Percentiles rank a stretch among this genome's conserved stretches.
These are phyloP conservation scores for Miniopterus natalensis DNA, from an alignment of 2,113 vertebrate species.

Conservation along the genomic window DNA sequence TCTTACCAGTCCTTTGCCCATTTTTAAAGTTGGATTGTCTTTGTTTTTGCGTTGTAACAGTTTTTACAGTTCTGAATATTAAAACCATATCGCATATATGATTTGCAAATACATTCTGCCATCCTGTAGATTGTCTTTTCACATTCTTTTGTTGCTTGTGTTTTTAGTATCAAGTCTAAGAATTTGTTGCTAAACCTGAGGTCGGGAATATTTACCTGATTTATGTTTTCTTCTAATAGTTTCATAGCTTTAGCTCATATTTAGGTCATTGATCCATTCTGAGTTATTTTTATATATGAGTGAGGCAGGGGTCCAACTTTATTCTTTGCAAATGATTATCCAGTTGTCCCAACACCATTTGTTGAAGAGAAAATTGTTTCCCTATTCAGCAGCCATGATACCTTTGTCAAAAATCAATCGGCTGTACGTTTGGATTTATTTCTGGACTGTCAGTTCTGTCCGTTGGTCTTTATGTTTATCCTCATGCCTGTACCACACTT, in stretches of 20 bases:
- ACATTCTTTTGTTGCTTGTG: conserved; percentile 23
- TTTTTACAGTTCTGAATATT: neutral
- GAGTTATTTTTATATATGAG: neutral
- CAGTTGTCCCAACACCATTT: neutral
- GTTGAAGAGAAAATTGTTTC: neutral
- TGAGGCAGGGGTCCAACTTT: neutral
- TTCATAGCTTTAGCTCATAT: neutral
- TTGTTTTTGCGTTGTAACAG: conserved; percentile 39
- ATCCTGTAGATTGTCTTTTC: neutral
- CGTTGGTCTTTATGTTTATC: neutral
- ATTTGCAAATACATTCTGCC: conserved; percentile 28
- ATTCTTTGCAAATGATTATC: neutral
- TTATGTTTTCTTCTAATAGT: neutral
- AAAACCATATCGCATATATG: neutral
- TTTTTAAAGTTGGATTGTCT: conserved; percentile 17
- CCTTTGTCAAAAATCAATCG: neutral
- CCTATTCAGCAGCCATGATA: neutral
- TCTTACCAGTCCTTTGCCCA: conserved; percentile 18
- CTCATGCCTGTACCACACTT: neutral
- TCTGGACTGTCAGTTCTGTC: neutral
- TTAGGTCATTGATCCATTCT: neutral
- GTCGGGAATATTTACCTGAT: neutral
- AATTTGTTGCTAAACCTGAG: neutral
- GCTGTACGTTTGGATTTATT: neutral
- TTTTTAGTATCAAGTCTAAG: conserved; percentile 17